Conservation (phyloP, 2,888 invertebrate genomes). For the Coenonympha arcania region DNA sequence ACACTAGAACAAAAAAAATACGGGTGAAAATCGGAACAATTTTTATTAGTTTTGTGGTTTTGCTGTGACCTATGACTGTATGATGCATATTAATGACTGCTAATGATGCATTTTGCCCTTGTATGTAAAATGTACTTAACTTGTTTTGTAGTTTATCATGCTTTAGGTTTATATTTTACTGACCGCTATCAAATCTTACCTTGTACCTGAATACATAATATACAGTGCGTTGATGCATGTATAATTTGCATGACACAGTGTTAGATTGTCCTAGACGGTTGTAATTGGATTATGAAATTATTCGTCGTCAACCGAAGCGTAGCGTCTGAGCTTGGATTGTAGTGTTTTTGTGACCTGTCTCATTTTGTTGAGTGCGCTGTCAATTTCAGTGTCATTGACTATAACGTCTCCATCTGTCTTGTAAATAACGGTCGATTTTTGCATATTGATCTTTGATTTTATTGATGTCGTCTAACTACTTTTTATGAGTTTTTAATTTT, state of each 20-base stretch:
- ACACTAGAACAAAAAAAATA: no score
- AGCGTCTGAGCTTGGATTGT: conserved; percentile 39
- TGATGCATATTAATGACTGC: no score
- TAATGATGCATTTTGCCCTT: not conserved
- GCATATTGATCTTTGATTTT: not conserved
- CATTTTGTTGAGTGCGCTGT: not conserved
- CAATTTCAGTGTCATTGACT: not conserved
- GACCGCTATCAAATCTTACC: not conserved
- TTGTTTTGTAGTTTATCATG: not conserved
- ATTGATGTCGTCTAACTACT: no score
- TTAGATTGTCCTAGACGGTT: conserved; percentile 28
- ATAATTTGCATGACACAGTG: conserved; percentile 30
- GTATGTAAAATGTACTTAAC: not conserved
- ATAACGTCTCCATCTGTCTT: not conserved
- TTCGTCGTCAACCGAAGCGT: conserved; percentile 48
- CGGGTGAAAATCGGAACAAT: not conserved
- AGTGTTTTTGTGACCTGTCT: conserved; percentile 19
- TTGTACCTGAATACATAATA: not conserved
- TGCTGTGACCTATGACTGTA: no score
- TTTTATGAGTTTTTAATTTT: no score
- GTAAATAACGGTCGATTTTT: not conserved
- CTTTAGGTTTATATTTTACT: not conserved
- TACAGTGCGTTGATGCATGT: conserved; percentile 13
- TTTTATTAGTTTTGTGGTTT: no score
- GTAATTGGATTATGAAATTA: conserved; percentile 60